Evolutionary conservation across 2,888 invertebrate genomes (phyloP), one percentile per base, ranked within the genome.

Genomic region (Iselma pallidipennis): DNA sequence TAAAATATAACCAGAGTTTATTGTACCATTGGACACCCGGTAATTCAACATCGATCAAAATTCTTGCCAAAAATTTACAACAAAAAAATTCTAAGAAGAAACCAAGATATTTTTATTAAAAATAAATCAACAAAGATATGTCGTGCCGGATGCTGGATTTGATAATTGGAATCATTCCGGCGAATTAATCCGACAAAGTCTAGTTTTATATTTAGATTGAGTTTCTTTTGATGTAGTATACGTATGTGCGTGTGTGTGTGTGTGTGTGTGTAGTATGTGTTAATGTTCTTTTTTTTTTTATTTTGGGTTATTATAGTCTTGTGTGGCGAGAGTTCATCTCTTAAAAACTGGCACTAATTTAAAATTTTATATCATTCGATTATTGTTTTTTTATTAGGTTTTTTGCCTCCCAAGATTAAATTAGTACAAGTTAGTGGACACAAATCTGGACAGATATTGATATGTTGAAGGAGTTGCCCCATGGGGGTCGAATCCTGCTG

Each of bases 141-240:
- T 45, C 45, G 45, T 45, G 45, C 45, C 76, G 76, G 76, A 76
- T 75, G 76, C 73, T 72, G 77, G 77, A 78, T 79, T 76, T 75
- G 76, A 76, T 78, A 75, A 76, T 45, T 45, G 45, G 78, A 79
- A 77, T 78, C 75, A 80, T 81, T 81, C 81, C 74, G 66, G 78
- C 81, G 81, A 81, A 81, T 81, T 81, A 81, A 81, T 81, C 77
- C 80, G 76, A 79, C 78, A 77, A 76, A 78, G 78, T 78, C 78
- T 74, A 76, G 76, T 76, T 79, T 78, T 80, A 80, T 80, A 77
- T 81, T 80, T 80, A 80, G 80, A 76, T 72, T 66, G 29, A 53
- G 66, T 75, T 21, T 76, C 79, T 78, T 80, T 80, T 79, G 80
- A 80, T 79, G 78, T n/a, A n/a, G n/a, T n/a, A n/a, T n/a, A n/a